Evolutionary conservation across 1,140 invertebrate species (phyloP).

Genomic region (Laodelphax striatellus): DNA sequence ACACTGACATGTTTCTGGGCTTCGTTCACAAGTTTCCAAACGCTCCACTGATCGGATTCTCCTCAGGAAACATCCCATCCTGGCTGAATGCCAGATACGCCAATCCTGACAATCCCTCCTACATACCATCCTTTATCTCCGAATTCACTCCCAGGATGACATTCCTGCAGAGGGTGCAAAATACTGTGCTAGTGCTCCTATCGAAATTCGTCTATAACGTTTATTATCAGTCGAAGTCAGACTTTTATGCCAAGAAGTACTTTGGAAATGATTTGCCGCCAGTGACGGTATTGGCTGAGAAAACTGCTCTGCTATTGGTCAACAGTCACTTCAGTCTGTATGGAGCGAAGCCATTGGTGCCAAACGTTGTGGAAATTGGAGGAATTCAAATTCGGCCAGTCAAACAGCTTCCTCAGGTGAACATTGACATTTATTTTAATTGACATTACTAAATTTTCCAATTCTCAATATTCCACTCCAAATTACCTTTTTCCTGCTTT

Average conservation of each 20-base stretch:
- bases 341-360: conserved; percentile 23
- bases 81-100: conserved; percentile 13
- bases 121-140: conserved; percentile 40
- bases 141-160: conserved; percentile 37
- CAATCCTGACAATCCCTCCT: conserved; percentile 24
- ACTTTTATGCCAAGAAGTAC: conserved; percentile 34
- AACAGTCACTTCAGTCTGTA: conserved; percentile 30
- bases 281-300: conserved; percentile 40
- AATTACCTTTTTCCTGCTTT: too few relatives aligned
- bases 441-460: too few relatives aligned
- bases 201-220: conserved; percentile 1
- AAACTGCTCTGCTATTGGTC: conserved; percentile 46
- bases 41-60: conserved; percentile 31
- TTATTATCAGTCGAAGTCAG: conserved; percentile 1
- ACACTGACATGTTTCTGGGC: conserved; percentile 19
- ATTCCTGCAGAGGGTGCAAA: conserved; percentile 42
- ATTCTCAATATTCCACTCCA: too few relatives aligned
- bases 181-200: conserved; percentile 23
- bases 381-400: conserved; percentile 31
- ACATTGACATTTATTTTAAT: too few relatives aligned
- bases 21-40: conserved; percentile 29
- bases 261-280: conserved; percentile 41
- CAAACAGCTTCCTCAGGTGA: conserved; percentile 40
- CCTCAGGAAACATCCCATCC: conserved; percentile 24
- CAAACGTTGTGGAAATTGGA: conserved; percentile 27